phyloP scores from a whole-genome alignment of 2,113 vertebrate genomes.

The Bufo gargarizans region DNA sequence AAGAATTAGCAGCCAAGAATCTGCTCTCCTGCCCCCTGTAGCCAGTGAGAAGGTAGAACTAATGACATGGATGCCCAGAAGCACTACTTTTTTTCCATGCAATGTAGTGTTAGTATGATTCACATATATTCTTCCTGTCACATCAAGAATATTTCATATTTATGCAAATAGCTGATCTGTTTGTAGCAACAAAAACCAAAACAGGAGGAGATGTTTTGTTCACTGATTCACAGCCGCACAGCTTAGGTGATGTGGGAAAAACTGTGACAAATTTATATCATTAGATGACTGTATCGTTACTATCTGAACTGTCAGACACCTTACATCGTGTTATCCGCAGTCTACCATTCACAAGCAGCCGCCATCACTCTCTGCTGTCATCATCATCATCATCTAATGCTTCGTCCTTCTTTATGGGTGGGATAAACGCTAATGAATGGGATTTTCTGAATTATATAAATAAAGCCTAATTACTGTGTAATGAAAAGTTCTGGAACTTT shows the following conservation, averaged over 20 bases:
- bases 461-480: too few species aligned
- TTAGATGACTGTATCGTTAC: not conserved
- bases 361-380: too few species aligned
- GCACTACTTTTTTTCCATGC: conserved; percentile 49
- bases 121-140: conserved; percentile 92
- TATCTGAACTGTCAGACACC: not conserved
- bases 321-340: not conserved
- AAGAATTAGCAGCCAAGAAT: not conserved
- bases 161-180: conserved; percentile 86
- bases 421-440: too few species aligned
- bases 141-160: conserved; percentile 88
- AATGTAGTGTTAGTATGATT: conserved; percentile 75
- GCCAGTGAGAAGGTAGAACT: conserved; percentile 65
- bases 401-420: too few species aligned
- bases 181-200: conserved; percentile 97
- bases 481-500: too few species aligned
- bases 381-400: too few species aligned
- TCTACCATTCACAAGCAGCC: not conserved
- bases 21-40: conserved; percentile 57
- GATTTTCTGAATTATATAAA: too few species aligned
- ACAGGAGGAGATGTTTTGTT: conserved; percentile 72
- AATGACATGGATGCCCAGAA: conserved; percentile 60
- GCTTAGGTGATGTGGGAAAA: conserved; percentile 8
- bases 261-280: not conserved
- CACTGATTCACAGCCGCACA: not conserved